Evolutionary conservation across 2,113 vertebrate genomes (phyloP), one percentile per base, ranked within the genome.

Genomic region (Leuciscus idus): DNA sequence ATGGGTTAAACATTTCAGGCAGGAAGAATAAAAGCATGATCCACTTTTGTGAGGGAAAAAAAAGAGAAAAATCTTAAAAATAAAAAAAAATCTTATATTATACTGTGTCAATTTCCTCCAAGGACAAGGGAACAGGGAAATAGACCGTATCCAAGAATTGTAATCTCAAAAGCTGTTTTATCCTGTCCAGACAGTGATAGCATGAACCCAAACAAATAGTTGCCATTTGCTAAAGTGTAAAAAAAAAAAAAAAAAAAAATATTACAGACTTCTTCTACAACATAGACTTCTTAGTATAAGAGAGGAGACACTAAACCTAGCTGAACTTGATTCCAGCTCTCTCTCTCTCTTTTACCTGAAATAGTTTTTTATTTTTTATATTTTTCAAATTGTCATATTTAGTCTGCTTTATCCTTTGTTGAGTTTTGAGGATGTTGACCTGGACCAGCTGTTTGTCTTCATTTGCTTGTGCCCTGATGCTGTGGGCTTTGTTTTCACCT

Each of bases 401-500:
- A 30, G 6, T 55, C 11, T 55, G 15, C 3, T 23, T 17, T 9
- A 43, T 46, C 36, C n/a, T 52, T 30, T 61, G 8, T 4, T 77
- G 4, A 15, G 28, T 17, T 46, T 57, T 61, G 64, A 84, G 30
- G 26, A 86, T 68, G 30, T 15, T 43, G 21, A 74, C 62, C 11
- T 39, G 6, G 19, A 57, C 6, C 13, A 77, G 46, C 33, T 46
- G n/a, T 61, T 12, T 64, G 19, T 79, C 48, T 64, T 89, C 89
- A 84, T 80, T 90, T 50, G 89, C 84, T 66, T 77, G 83, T 6
- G n/a, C 43, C 5, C 15, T 92, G 66, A 33, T 91, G 6, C 4
- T 93, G 73, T 85, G 92, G 87, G 59, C 81, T 79, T n/a, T 90
- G 13, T 92, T 90, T 87, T 78, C 88, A 55, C 43, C 81, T 28